Percentiles rank a stretch among this genome's conserved stretches.
phyloP scores from a whole-genome alignment of 1,140 invertebrate genomes.

The Drosophila simulans region DNA sequence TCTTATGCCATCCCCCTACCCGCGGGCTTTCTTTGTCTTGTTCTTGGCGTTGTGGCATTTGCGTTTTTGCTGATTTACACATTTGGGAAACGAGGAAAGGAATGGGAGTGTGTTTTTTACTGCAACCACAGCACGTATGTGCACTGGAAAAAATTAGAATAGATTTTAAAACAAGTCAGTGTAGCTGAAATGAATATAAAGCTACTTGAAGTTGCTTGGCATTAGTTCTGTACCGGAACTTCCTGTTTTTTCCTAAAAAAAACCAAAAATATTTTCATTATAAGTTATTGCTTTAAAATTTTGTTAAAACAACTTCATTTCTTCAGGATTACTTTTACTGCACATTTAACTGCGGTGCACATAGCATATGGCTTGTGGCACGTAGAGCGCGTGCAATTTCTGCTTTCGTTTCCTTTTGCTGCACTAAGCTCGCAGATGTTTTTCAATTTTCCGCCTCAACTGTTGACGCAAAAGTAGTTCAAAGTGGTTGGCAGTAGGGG shows the following conservation, averaged over 20 bases:
- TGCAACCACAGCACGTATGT: slow-evolving; percentile 28
- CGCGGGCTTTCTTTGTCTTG: slow-evolving; percentile 36
- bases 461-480: slow-evolving; percentile 52
- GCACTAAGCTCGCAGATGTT: slow-evolving; percentile 54
- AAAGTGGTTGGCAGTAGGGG: slow-evolving; percentile 47
- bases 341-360: not conserved
- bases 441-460: slow-evolving; percentile 81
- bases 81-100: slow-evolving; percentile 24
- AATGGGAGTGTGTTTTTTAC: slow-evolving; percentile 29
- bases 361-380: slow-evolving; percentile 3
- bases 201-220: not conserved
- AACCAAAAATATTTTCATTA: too few species aligned
- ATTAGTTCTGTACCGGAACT: not conserved
- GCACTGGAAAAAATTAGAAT: not conserved
- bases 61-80: slow-evolving; percentile 74
- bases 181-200: too few species aligned
- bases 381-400: slow-evolving; percentile 46
- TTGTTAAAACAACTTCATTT: too few species aligned
- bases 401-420: slow-evolving; percentile 24
- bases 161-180: not conserved
- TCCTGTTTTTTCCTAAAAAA: not conserved
- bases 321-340: too few species aligned
- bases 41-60: slow-evolving; percentile 51
- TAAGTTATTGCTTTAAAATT: too few species aligned
- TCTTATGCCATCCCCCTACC: slow-evolving; percentile 13